Evolutionary conservation across 2,113 vertebrate genomes (phyloP).

Genomic region (Leucopternis melanops): DNA sequence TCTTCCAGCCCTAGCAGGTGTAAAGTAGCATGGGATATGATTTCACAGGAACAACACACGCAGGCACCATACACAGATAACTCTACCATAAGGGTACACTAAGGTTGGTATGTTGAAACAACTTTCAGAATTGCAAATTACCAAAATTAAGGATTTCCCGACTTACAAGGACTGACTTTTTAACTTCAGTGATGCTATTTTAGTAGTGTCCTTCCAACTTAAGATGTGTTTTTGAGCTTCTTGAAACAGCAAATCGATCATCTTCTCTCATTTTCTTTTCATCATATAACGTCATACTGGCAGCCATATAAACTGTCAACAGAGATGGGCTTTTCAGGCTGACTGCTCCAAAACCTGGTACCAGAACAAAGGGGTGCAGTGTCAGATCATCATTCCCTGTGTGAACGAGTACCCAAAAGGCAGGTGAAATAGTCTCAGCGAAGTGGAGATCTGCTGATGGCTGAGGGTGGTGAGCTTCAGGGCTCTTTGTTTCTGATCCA

Average conservation of each 20-base stretch:
- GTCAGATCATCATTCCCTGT: not conserved
- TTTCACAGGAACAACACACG: not conserved
- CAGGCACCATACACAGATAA: not conserved
- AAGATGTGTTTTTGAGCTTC: not conserved
- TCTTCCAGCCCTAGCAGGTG: not conserved
- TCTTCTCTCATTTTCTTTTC: not conserved
- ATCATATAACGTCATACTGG: not conserved
- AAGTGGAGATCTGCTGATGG: not conserved
- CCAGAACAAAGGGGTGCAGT: not conserved
- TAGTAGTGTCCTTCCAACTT: not conserved
- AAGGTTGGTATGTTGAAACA: not conserved
- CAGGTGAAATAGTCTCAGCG: not conserved
- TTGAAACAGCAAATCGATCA: not conserved
- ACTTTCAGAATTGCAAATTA: not conserved
- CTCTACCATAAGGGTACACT: accelerated
- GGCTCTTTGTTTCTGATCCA: not conserved
- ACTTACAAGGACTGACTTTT: not conserved
- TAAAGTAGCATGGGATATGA: not conserved
- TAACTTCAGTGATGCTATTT: not conserved
- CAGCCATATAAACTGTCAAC: not conserved
- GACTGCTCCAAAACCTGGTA: not conserved
- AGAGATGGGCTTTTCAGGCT: not conserved
- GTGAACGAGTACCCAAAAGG: not conserved
- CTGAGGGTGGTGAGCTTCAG: not conserved
- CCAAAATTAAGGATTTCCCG: not conserved